A percentile compares a stretch with the other conserved stretches of the same genome.
These are phyloP conservation scores for Drosophila neocordata DNA, from an alignment of 1,140 invertebrate genomes.

Conservation along the genomic window DNA sequence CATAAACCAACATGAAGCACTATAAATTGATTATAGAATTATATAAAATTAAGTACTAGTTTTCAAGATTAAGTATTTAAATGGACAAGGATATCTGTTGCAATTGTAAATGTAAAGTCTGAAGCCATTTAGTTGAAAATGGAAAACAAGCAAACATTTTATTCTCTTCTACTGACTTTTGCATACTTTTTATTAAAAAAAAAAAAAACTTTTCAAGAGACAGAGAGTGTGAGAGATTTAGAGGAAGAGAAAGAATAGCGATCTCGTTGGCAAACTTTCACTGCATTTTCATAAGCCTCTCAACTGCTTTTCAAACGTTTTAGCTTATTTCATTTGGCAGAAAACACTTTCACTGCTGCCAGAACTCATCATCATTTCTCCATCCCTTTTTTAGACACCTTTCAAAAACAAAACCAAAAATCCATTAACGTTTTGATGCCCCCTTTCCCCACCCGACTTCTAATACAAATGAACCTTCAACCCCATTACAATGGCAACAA, in stretches of 20 bases:
- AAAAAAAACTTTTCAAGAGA: background rate
- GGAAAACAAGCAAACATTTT: background rate
- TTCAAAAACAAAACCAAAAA: slow-evolving; percentile 55
- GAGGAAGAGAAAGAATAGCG: background rate
- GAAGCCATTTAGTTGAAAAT: background rate
- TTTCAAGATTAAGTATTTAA: too few species aligned
- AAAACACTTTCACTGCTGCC: too few species aligned
- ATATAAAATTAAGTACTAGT: too few species aligned
- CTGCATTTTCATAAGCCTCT: slow-evolving; percentile 3
- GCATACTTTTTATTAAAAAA: background rate
- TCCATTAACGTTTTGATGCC: slow-evolving; percentile 52
- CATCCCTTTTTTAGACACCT: slow-evolving; percentile 26
- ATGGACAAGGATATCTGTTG: too few species aligned
- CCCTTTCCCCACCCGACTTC: background rate
- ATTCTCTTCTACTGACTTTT: background rate
- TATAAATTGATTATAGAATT: too few species aligned
- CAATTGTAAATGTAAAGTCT: too few species aligned
- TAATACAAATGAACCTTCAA: background rate
- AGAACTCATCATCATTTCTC: background rate
- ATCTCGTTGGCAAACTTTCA: background rate
- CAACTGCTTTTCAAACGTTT: slow-evolving; percentile 6
- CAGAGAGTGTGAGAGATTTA: background rate
- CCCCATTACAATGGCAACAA: background rate
- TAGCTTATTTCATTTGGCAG: slow-evolving; percentile 1
- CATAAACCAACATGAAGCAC: too few species aligned